These are phyloP conservation scores for Antheraea mylitta DNA, from an alignment of 1,140 invertebrate species.

Conservation along the genomic window DNA sequence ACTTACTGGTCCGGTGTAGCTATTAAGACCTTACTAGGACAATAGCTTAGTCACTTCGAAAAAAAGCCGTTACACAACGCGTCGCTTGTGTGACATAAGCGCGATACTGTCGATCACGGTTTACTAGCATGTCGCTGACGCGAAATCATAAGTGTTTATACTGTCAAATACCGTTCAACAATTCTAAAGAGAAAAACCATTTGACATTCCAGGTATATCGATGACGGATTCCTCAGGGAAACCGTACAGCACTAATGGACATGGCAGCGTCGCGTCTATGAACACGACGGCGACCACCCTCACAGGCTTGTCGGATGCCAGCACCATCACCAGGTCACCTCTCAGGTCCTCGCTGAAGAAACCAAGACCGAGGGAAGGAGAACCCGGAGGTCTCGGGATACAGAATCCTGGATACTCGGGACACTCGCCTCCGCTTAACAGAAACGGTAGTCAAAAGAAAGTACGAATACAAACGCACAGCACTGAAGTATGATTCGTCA, in stretches of 20 bases:
- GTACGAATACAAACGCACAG: slow-evolving; percentile 93
- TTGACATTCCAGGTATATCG: slow-evolving; percentile 81
- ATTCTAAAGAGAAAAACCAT: too few relatives aligned
- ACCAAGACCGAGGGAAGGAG: slow-evolving; percentile 80
- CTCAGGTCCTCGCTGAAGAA: slow-evolving; percentile 91
- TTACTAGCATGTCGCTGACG: too few relatives aligned
- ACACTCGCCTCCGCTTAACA: slow-evolving; percentile 87
- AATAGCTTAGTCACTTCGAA: too few relatives aligned
- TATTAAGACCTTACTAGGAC: too few relatives aligned
- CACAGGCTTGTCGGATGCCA: slow-evolving; percentile 78
- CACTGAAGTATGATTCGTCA: slow-evolving; percentile 82
- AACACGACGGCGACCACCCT: slow-evolving; percentile 85
- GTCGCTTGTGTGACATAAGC: too few relatives aligned
- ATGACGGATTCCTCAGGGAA: slow-evolving; percentile 91
- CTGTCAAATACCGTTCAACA: too few relatives aligned
- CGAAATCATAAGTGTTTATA: too few relatives aligned
- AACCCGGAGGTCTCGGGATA: slow-evolving; percentile 84
- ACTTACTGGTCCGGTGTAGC: too few relatives aligned
- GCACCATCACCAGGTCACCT: slow-evolving; percentile 84
- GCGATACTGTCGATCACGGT: too few relatives aligned
- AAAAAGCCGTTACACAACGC: too few relatives aligned
- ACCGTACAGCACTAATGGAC: slow-evolving; percentile 86
- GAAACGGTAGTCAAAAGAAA: slow-evolving; percentile 92
- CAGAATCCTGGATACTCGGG: slow-evolving; percentile 91
- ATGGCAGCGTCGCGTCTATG: slow-evolving; percentile 88